Percentiles rank a stretch among this genome's conserved stretches.
These are phyloP conservation scores for Poecilobothrus nobilitatus DNA, from an alignment of 2,888 invertebrate species.

Conservation along the genomic window DNA sequence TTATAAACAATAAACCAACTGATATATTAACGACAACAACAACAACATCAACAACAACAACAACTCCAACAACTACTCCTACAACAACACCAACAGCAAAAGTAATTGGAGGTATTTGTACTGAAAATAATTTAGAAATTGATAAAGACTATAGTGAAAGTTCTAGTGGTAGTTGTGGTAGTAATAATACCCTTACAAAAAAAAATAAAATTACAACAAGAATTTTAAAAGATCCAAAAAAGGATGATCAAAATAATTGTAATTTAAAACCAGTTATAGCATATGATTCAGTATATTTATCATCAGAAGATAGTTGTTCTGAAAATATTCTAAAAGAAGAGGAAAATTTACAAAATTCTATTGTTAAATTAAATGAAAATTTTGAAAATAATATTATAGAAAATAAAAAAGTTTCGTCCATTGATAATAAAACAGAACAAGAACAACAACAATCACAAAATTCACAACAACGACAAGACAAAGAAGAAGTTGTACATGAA, in stretches of 20 bases:
- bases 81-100: conserved; percentile 21
- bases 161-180: conserved; percentile 16
- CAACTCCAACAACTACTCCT: conserved; percentile 24
- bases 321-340: conserved; percentile 37
- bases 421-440: conserved; percentile 24
- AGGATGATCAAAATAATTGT: background rate
- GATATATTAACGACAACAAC: conserved; percentile 31
- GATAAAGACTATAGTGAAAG: background rate
- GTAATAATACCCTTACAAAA: conserved; percentile 18
- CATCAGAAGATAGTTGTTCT: conserved; percentile 40
- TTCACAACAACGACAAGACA: background rate
- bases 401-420: too few relatives aligned
- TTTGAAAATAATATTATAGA: conserved; percentile 35
- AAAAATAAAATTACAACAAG: background rate
- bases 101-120: conserved; percentile 27
- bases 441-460: conserved; percentile 25
- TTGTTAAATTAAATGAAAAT: background rate
- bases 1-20: conserved; percentile 25
- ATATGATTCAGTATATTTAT: conserved; percentile 43
- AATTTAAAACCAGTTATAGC: conserved; percentile 34
- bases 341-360: conserved; percentile 25
- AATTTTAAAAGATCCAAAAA: background rate
- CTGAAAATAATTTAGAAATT: conserved; percentile 16
- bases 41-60: conserved; percentile 36
- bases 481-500: background rate